These are phyloP conservation scores for Philotrypesis tridentata DNA, from an alignment of 1,140 invertebrate species.

Conservation along the genomic window DNA sequence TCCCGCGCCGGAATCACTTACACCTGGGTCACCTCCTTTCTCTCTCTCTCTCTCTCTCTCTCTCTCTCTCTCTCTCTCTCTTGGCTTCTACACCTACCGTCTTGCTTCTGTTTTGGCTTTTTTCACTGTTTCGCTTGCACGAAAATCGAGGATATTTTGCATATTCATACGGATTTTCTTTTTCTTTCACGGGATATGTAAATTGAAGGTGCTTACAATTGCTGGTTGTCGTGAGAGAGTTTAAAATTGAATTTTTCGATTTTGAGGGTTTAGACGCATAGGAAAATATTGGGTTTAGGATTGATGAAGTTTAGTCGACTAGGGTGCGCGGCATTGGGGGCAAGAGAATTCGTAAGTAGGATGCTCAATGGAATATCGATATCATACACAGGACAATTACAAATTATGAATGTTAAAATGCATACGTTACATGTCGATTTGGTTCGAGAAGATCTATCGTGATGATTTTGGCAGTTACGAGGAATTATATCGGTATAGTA, in stretches of 20 bases:
- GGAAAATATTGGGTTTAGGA: too few relatives aligned
- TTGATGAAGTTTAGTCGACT: background rate
- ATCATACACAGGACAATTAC: background rate
- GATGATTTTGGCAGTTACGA: background rate
- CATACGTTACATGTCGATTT: background rate
- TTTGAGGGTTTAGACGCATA: too few relatives aligned
- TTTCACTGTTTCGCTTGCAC: background rate
- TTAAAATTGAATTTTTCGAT: too few relatives aligned
- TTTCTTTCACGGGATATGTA: too few relatives aligned
- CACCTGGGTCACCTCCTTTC: slow-evolving; percentile 21
- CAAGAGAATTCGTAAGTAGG: background rate
- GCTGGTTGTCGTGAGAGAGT: too few relatives aligned
- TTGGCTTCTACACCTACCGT: background rate
- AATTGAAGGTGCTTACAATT: too few relatives aligned
- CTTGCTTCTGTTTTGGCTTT: background rate
- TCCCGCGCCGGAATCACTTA: slow-evolving; percentile 8
- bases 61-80: background rate
- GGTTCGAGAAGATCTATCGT: background rate
- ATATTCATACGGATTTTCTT: background rate
- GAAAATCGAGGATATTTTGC: background rate
- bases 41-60: background rate
- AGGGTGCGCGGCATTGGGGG: background rate
- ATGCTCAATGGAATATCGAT: background rate
- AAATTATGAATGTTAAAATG: background rate
- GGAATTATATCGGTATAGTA: too few relatives aligned